A percentile compares a stretch with the other conserved stretches of the same genome.
Evolutionary conservation across 1,140 invertebrate genomes (phyloP).

Genomic region (Laupala kohalensis): DNA sequence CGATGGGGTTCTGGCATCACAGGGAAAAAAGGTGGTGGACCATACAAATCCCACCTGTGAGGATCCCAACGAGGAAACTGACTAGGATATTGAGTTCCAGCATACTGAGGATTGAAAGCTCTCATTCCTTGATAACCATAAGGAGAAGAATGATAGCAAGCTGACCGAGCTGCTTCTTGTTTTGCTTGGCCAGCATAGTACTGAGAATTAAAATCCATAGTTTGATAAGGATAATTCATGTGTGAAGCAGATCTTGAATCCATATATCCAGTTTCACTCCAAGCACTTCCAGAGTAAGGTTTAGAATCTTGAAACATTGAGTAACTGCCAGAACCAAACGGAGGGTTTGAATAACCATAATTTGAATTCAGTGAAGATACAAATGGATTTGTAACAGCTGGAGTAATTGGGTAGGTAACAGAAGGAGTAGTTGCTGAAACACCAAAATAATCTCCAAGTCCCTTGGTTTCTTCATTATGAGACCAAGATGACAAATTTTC

Average conservation of each 20-base stretch:
- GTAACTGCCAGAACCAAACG: slow-evolving; percentile 15
- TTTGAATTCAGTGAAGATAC: slow-evolving; percentile 7
- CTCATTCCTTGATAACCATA: slow-evolving; percentile 16
- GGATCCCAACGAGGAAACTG: slow-evolving; percentile 19
- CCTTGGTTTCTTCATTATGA: slow-evolving; percentile 29
- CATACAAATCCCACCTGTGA: slow-evolving; percentile 28
- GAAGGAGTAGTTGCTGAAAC: slow-evolving; percentile 7
- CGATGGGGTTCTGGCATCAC: slow-evolving; percentile 42
- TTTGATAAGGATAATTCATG: slow-evolving; percentile 9
- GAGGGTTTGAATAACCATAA: slow-evolving; percentile 15
- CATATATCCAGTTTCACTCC: slow-evolving; percentile 13
- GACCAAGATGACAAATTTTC: slow-evolving; percentile 12
- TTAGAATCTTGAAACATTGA: slow-evolving; percentile 9
- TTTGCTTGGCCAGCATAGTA: slow-evolving; percentile 11
- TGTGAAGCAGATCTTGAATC: slow-evolving; percentile 1
- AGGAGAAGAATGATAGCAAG: slow-evolving; percentile 15
- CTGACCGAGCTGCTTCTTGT: slow-evolving; percentile 8
- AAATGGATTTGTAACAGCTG: slow-evolving; percentile 9
- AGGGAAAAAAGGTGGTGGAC: slow-evolving; percentile 23
- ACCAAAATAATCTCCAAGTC: slow-evolving; percentile 27
- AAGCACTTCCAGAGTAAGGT: slow-evolving; percentile 1
- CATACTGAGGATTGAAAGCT: slow-evolving; percentile 33
- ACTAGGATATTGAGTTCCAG: slow-evolving; percentile 24
- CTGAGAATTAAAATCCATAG: slow-evolving; percentile 13
- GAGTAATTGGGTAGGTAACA: background rate